A percentile compares a stretch with the other conserved stretches of the same genome.
Conservation (phyloP, 2,888 invertebrate genomes). For the Nematopogon swammerdamellus region DNA sequence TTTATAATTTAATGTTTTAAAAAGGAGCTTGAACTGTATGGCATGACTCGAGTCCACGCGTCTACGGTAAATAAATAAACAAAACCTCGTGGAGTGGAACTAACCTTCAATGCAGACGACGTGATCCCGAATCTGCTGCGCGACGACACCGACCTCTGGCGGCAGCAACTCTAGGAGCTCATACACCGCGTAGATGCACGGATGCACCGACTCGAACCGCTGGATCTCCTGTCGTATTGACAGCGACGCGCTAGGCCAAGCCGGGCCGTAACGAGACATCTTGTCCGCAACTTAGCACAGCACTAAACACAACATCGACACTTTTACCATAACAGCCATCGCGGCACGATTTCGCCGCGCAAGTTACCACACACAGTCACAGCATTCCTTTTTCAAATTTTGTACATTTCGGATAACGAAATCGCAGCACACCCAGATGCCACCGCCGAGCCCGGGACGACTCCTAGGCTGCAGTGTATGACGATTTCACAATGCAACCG, state of each 20-base stretch:
- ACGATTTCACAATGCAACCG: neutral
- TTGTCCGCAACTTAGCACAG: constrained; percentile 29
- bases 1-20: no score
- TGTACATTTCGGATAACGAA: neutral
- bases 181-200: constrained; percentile 98
- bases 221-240: constrained; percentile 95
- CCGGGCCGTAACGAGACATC: constrained; percentile 55
- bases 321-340: neutral
- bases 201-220: constrained; percentile 98
- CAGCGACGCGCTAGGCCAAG: constrained; percentile 78
- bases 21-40: no score
- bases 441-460: neutral
- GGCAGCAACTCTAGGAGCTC: constrained; percentile 94
- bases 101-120: constrained; percentile 98
- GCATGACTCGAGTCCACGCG: no score
- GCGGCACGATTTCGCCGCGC: constrained; percentile 11
- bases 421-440: neutral
- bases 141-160: constrained; percentile 71
- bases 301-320: constrained; percentile 27
- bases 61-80: no score
- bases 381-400: neutral
- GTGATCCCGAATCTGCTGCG: constrained; percentile 96
- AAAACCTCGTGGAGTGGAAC: constrained; percentile 17
- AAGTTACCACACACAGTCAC: neutral
- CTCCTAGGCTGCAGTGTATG: neutral